Conservation (phyloP, 2,888 invertebrate genomes). For the Stratiomys singularior region DNA sequence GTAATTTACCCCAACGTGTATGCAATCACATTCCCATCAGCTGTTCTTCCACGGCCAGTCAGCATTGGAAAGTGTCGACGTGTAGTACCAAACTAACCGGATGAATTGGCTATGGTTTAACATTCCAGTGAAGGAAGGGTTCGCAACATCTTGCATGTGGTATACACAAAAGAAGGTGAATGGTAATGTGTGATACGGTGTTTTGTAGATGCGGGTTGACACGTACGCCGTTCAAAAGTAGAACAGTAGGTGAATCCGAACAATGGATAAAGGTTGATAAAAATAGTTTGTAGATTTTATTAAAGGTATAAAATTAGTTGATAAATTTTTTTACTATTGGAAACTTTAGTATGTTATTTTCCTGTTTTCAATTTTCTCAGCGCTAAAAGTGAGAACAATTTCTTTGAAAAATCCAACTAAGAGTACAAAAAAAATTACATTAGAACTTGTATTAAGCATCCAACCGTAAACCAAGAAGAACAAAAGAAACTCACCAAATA, state of each 20-base stretch:
- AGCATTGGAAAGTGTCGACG: slow-evolving; percentile 25
- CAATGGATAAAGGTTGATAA: too few species aligned
- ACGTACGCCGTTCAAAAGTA: background rate
- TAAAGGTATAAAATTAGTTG: too few species aligned
- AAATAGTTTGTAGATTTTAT: too few species aligned
- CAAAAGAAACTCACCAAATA: too few species aligned
- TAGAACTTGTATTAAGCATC: too few species aligned
- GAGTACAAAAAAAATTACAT: too few species aligned
- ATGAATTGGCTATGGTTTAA: slow-evolving; percentile 5
- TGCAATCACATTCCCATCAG: slow-evolving; percentile 21
- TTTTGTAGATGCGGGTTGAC: background rate
- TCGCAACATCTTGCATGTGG: slow-evolving; percentile 25
- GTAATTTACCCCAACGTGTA: background rate
- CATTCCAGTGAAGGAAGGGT: slow-evolving; percentile 19
- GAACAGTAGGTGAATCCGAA: background rate
- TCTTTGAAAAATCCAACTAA: too few species aligned
- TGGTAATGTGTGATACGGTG: background rate
- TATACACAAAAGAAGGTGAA: background rate
- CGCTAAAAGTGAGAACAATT: too few species aligned
- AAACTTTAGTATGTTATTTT: too few species aligned
- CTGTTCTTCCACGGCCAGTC: slow-evolving; percentile 1
- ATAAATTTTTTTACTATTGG: too few species aligned
- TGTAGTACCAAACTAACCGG: background rate
- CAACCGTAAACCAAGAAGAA: too few species aligned
- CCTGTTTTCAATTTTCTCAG: too few species aligned